Evolutionary conservation across 2,888 invertebrate genomes (phyloP), one percentile per base, ranked within the genome.

Genomic region (Atherix ibis): DNA sequence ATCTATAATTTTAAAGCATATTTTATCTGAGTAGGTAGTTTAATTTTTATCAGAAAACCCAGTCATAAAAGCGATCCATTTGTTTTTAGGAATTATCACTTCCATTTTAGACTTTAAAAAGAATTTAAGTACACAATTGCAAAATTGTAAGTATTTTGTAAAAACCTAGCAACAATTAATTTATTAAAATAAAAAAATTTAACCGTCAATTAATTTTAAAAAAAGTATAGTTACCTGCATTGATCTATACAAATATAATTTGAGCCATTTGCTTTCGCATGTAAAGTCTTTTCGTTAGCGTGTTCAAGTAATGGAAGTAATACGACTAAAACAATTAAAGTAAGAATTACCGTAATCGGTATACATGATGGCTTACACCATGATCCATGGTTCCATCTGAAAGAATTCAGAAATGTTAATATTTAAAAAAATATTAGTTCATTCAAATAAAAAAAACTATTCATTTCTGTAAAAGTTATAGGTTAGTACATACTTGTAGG

Each of bases 321-420:
- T 40, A 83, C 82, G 32, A 85, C 80, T 42, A 84, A 65, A 41
- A 84, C 75, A 48, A 84, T 82, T 48, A 85, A 60, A 32, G 82
- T 64, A 46, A 84, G 70, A 40, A 85, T 79, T 51, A 84, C 71
- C 17, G 79, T 75, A 40, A 84, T 81, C 5, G 84, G 84, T 47
- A 85, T 79, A 57, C 84, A 85, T 6, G 85, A 84, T 5, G 84
- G 84, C 41, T 76, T 69, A 59, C 78, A 81, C 79, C 80, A 80
- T 48, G 71, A 71, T 42, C 66, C 65, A 37, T 56, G 53, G 39
- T 66, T 65, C 68, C 69, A 70, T 50, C 70, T 70, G 35, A 34
- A 47, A 46, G 31, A 31, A 36, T 32, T 30, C 34, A 14, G n/a
- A 27, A 34, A 14, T 12, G 16, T 13, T 13, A 31, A 18, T 13